A percentile compares a stretch with the other conserved stretches of the same genome.
phyloP scores from a whole-genome alignment of 2,113 vertebrate species.

The Aspidoscelis tigris region DNA sequence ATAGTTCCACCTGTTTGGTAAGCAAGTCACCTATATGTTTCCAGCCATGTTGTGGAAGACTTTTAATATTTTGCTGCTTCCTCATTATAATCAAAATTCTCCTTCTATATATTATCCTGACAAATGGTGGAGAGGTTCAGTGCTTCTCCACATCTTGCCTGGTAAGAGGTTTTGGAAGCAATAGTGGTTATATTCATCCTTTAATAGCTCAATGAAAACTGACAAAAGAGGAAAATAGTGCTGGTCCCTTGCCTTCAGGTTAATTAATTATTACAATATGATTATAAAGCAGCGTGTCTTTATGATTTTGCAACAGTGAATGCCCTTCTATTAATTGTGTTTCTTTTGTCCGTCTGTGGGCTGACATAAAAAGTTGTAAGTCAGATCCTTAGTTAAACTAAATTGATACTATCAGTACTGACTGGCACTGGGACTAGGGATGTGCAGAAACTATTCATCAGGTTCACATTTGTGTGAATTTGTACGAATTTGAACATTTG shows the following conservation, averaged over 20 bases:
- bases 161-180: no score
- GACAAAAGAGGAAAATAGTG: background rate
- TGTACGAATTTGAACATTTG: no score
- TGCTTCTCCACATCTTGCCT: no score
- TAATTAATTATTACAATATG: background rate
- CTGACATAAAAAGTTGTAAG: no score
- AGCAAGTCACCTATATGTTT: background rate
- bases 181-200: background rate
- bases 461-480: no score
- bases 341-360: background rate
- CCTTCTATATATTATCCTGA: background rate
- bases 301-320: background rate
- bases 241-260: background rate
- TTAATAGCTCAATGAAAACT: background rate
- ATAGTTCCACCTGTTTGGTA: background rate
- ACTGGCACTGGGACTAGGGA: no score
- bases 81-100: background rate
- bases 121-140: background rate
- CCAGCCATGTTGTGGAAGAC: background rate
- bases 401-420: no score
- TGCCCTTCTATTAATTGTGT: background rate
- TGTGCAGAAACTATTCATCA: no score
- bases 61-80: background rate
- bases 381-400: no score
- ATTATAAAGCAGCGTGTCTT: background rate